Base-by-base conservation (phyloP, 2,113 vertebrate species). In the Piliocolobus tephrosceles region DNA sequence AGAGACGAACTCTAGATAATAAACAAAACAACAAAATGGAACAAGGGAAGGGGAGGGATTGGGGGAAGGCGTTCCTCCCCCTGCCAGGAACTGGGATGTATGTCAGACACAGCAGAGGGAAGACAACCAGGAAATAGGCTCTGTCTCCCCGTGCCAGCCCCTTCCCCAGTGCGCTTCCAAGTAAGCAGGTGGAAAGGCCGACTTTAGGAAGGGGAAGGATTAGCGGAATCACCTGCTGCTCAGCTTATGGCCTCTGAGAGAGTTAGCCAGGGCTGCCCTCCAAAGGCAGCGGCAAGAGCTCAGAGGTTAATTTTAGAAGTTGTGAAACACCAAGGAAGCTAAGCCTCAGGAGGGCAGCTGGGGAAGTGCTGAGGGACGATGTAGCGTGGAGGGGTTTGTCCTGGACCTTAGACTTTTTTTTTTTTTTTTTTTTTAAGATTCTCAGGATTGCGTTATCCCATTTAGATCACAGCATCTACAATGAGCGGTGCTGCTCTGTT, bases 261-360 rank as follows among this genome's bases (percentile, higher is more conserved):
- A 13, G 6, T 43, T 9, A 20, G 95, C 96, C 97, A 88, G 96
- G 96, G 93, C 97, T 73, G 76, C 92, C 88, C 95, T 97, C 97
- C 91, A 96, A 68, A 47, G 76, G 64, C 91, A 45, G 91, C 83
- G 0, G 70, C 12, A 14, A 40, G 94, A 58, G 81, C 91, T 79
- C 96, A 4, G 68, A 95, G 92, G 92, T 93, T 97, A 94, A 97
- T 97, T 97, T 97, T 95, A 96, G 96, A 97, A 94, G 86, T 92
- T 85, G 88, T 58, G 61, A 83, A 83, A 40, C 95, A 92, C 47
- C 58, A 58, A 84, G 94, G 81, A 84, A 38, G 50, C 25, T 11
- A 1, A 27, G 66, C 20, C 1, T 78, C 18, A 2, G 64, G 58
- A 76, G 13, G 83, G 50, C 20, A 13, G 82, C 68, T 8, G 50